Evolutionary conservation across 1,140 invertebrate genomes (phyloP), one percentile per base, ranked within the genome.

Genomic region (Elymnias hypermnestra): DNA sequence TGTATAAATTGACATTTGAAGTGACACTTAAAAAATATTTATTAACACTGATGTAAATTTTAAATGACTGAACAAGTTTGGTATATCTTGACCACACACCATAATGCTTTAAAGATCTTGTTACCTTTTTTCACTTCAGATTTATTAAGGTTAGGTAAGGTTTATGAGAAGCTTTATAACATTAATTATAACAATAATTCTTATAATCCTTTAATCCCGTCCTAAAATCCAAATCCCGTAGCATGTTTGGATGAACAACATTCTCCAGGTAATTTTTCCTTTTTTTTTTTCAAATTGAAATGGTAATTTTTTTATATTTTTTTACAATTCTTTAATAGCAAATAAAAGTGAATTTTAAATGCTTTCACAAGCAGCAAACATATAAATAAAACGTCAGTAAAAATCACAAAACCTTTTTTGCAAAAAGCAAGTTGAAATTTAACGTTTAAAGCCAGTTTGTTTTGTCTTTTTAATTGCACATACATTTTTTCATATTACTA

Each of bases 161-260:
- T 58, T 38, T 48, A 39, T 41, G 37, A 49, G 47, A 46, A 65
- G 62, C 56, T 73, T 68, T 68, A 67, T 70, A 58, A 56, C 21
- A 43, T 41, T 19, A 48, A 33, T 39, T 44, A 48, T 53, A 53
- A 41, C 40, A 29, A 17, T 38, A 29, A 35, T 47, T 53, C 51
- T 44, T 36, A 40, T 19, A 53, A 50, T 53, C 60, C 74, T 45
- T 41, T 40, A 55, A 9, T 59, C 58, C 68, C 40, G 33, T 45
- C 45, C 45, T 37, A 35, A 45, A 44, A 21, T 58, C 65, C 70
- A 21, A 45, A 61, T 70, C 65, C 71, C 47, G 52, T 64, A 72
- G 78, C 73, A 79, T 83, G 75, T 70, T 73, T 61, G 69, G 75
- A 75, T 72, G 75, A 73, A 64, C 70, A 48, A 64, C 68, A 61